phyloP scores from a whole-genome alignment of 2,888 invertebrate genomes.

The Folsomia candida region DNA sequence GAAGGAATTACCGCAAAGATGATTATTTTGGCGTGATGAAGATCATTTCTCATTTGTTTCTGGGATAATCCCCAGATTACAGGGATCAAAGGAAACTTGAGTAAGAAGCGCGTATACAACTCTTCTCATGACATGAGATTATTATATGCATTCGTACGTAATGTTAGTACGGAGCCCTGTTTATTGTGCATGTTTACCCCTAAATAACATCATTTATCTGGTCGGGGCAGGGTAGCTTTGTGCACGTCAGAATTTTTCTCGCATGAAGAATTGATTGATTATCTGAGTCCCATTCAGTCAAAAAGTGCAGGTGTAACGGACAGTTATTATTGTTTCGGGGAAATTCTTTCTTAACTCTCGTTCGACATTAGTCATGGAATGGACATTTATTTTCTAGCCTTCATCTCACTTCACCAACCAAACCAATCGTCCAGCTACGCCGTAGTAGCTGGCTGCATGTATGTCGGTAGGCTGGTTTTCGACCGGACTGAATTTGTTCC shows the following conservation, averaged over 20 bases:
- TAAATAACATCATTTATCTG: slow-evolving; percentile 9
- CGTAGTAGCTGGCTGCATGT: too few species aligned
- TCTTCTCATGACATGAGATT: too few species aligned
- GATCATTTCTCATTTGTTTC: neutral
- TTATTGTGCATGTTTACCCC: slow-evolving; percentile 2
- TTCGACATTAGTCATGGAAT: neutral
- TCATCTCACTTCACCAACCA: too few species aligned
- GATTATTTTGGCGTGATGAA: neutral
- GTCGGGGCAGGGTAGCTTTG: slow-evolving; percentile 4
- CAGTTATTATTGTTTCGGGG: slow-evolving; percentile 14
- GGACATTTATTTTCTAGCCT: slow-evolving; percentile 4
- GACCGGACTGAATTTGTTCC: too few species aligned
- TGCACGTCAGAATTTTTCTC: slow-evolving; percentile 29
- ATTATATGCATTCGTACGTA: too few species aligned
- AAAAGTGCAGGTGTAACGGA: slow-evolving; percentile 14
- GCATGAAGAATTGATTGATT: slow-evolving; percentile 47
- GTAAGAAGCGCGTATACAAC: too few species aligned
- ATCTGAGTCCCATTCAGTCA: slow-evolving; percentile 16
- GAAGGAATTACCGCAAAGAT: neutral
- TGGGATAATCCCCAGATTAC: slow-evolving; percentile 19
- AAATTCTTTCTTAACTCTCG: neutral
- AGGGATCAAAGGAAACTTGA: neutral
- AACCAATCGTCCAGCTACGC: too few species aligned
- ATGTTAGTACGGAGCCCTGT: too few species aligned
- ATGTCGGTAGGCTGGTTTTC: too few species aligned